phyloP scores from a whole-genome alignment of 1,140 invertebrate species.

The Drosophila tsacasi region DNA sequence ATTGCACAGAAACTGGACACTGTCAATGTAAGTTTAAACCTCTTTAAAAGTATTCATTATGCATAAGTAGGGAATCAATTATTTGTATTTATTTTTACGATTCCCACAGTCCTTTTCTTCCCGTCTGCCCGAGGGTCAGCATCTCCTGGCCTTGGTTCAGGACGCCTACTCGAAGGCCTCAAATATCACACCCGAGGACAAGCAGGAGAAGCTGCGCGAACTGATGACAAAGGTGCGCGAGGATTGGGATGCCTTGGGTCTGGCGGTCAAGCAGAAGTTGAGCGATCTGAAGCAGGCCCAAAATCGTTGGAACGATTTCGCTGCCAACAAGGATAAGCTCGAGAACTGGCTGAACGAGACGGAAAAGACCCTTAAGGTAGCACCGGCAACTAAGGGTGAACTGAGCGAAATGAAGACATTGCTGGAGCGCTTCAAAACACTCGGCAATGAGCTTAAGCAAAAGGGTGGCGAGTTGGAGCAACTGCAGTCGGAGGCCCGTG shows the following conservation, averaged over 20 bases:
- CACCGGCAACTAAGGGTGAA: constrained; percentile 91
- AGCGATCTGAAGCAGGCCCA: constrained; percentile 91
- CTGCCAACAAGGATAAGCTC: constrained; percentile 89
- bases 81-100: not conserved
- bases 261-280: constrained; percentile 92
- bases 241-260: constrained; percentile 93
- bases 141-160: constrained; percentile 91
- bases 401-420: constrained; percentile 96
- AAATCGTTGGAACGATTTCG: constrained; percentile 93
- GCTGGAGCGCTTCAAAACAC: constrained; percentile 93
- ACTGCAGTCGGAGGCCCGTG: constrained; percentile 89
- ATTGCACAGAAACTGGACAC: constrained; percentile 95
- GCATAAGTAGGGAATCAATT: not conserved
- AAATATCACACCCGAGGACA: constrained; percentile 91
- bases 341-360: constrained; percentile 90
- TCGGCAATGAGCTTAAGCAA: constrained; percentile 90
- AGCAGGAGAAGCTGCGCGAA: constrained; percentile 91
- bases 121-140: constrained; percentile 94
- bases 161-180: constrained; percentile 94
- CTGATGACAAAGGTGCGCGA: constrained; percentile 91
- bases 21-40: constrained; percentile 86
- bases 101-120: constrained; percentile 88
- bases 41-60: not conserved
- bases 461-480: constrained; percentile 91
- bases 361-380: constrained; percentile 88